Evolutionary conservation across 1,140 invertebrate species (phyloP), one percentile per base, ranked within the genome.

Genomic region (Pectinophora gossypiella): DNA sequence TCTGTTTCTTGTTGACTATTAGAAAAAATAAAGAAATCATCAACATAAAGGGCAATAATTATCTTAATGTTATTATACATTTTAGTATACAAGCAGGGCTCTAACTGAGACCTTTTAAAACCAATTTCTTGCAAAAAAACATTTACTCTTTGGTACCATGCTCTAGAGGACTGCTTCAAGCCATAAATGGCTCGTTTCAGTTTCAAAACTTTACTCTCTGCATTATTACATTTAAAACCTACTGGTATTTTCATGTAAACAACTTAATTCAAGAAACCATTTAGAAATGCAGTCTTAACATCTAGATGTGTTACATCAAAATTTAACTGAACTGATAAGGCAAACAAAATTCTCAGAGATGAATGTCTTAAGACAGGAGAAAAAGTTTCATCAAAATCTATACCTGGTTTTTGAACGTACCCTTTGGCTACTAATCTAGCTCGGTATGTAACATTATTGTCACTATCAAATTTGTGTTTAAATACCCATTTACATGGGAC

Each of bases 361-460:
- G 65, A 59, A 59, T 68, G 60, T 22, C 68, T 58, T 1, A 76
- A 59, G 2, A 82, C 76, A 19, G 72, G 72, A 6, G 72, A 64
- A 64, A 81, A 87, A 10, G 63, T 64, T 19, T 60, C 54, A 19
- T 2, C 40, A 56, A 51, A 64, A 13, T 59, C 57, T 12, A 64
- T 44, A 21, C 57, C 57, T 21, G 38, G 7, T 54, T 49, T 54
- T 40, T 64, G 59, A 3, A 40, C 38, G 9, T 72, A 89, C 4
- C 89, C 86, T 54, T 85, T 81, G 6, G 84, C 78, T 2, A 89
- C 83, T 7, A 88, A 51, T 21, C 85, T 50, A 20, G 87, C 88
- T 59, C 88, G 87, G 43, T 76, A 82, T 9, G 61, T 48, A 1
- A 61, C 56, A 3, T 68, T 59, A 23, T 65, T 60, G 22, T 80